phyloP scores from a whole-genome alignment of 2,888 invertebrate genomes.

The Alloplasta piceator region DNA sequence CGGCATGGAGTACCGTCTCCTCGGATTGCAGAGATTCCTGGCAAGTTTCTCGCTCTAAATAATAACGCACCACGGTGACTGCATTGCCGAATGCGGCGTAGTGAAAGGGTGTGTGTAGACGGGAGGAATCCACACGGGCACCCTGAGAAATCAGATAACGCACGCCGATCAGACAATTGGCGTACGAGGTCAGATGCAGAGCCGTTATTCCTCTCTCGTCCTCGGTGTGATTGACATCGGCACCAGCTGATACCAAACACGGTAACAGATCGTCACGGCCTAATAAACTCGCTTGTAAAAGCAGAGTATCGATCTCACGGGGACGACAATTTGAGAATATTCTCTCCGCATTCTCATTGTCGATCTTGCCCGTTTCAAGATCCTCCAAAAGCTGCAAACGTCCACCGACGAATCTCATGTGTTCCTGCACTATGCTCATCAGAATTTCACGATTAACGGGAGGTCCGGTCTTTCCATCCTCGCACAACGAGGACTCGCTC shows the following conservation, averaged over 20 bases:
- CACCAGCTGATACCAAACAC: conserved; percentile 87
- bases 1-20: conserved; percentile 92
- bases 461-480: conserved; percentile 79
- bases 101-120: conserved; percentile 92
- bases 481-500: conserved; percentile 90
- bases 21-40: conserved; percentile 87
- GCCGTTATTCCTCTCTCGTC: conserved; percentile 89
- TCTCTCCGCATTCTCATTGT: conserved; percentile 85
- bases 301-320: conserved; percentile 88
- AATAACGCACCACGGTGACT: conserved; percentile 90
- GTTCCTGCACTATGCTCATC: conserved; percentile 89
- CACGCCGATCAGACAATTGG: conserved; percentile 90
- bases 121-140: conserved; percentile 88
- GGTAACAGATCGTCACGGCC: conserved; percentile 88
- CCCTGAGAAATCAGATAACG: conserved; percentile 88
- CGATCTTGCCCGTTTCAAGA: conserved; percentile 88
- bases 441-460: conserved; percentile 86
- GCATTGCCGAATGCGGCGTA: conserved; percentile 96
- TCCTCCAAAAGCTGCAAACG: conserved; percentile 89
- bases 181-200: conserved; percentile 91
- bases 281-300: conserved; percentile 90
- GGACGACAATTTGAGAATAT: conserved; percentile 86
- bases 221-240: conserved; percentile 89
- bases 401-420: conserved; percentile 88
- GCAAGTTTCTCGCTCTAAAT: conserved; percentile 89